A percentile compares a stretch with the other conserved stretches of the same genome.
Evolutionary conservation across 2,113 vertebrate species (phyloP).

Genomic region (Apteryx mantelli): DNA sequence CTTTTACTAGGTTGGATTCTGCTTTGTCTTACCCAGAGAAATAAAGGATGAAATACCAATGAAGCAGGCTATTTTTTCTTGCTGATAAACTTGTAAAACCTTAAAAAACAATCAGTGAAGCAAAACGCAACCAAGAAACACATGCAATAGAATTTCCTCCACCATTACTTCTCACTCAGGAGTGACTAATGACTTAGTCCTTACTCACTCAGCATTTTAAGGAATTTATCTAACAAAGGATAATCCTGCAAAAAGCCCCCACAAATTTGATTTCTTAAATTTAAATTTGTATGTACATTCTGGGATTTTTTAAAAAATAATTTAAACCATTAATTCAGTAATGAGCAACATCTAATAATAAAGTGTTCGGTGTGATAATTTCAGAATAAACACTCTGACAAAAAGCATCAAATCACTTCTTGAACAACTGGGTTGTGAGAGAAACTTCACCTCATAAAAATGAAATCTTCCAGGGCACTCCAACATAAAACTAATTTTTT

Average conservation of each 20-base stretch:
- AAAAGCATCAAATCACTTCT: not conserved
- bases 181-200: too few relatives aligned
- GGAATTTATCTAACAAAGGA: not conserved
- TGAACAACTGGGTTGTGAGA: not conserved
- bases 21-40: not conserved
- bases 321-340: not conserved
- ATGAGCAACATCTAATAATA: not conserved
- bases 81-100: not conserved
- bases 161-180: too few relatives aligned
- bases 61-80: not conserved
- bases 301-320: not conserved
- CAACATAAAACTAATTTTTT: not conserved
- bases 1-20: not conserved
- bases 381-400: not conserved
- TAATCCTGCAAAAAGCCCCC: not conserved
- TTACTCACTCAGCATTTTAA: not conserved
- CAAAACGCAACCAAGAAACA: not conserved
- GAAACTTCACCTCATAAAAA: not conserved
- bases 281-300: not conserved
- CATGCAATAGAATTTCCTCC: rapidly evolving
- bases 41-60: not conserved
- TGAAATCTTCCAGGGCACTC: not conserved
- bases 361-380: not conserved
- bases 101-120: not conserved
- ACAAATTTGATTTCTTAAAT: not conserved